phyloP scores from a whole-genome alignment of 2,797 vertebrate species.

The Ataeniobius toweri region DNA sequence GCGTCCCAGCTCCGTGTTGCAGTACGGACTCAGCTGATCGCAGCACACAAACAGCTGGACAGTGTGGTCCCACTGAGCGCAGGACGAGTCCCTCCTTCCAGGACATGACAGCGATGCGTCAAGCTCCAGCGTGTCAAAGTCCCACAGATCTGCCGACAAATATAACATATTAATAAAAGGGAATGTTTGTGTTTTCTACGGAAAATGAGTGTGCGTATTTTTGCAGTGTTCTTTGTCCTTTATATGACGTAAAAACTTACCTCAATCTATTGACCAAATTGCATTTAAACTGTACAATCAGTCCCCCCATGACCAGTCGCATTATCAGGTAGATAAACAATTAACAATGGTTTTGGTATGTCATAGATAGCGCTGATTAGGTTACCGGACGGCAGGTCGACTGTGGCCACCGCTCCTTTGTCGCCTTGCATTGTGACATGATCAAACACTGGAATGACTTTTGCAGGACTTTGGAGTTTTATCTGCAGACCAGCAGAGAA shows the following conservation, averaged over 20 bases:
- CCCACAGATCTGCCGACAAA: conserved; percentile 51
- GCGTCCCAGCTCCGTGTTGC: conserved; percentile 80
- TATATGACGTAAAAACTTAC: neutral
- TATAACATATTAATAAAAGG: fast-evolving
- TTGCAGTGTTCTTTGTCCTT: neutral
- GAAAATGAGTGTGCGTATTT: neutral
- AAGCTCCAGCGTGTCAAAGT: conserved; percentile 74
- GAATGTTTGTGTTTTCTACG: no score
- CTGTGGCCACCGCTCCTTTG: conserved; percentile 70
- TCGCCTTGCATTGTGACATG: conserved; percentile 78
- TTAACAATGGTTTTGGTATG: neutral
- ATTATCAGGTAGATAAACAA: neutral
- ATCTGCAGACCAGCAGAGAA: conserved; percentile 68
- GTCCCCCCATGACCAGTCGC: neutral
- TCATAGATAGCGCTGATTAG: neutral
- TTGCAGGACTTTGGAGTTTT: conserved; percentile 64
- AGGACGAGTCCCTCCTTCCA: conserved; percentile 73
- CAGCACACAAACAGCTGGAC: conserved; percentile 84
- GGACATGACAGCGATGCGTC: conserved; percentile 82
- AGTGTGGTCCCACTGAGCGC: conserved; percentile 83
- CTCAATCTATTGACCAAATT: neutral
- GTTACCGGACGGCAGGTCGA: conserved; percentile 73
- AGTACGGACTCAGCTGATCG: conserved; percentile 58
- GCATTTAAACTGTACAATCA: neutral
- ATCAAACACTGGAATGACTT: conserved; percentile 75